Percentiles rank a stretch among this genome's conserved stretches.
phyloP scores from a whole-genome alignment of 2,888 invertebrate genomes.

The Perizoma flavofasciatum region DNA sequence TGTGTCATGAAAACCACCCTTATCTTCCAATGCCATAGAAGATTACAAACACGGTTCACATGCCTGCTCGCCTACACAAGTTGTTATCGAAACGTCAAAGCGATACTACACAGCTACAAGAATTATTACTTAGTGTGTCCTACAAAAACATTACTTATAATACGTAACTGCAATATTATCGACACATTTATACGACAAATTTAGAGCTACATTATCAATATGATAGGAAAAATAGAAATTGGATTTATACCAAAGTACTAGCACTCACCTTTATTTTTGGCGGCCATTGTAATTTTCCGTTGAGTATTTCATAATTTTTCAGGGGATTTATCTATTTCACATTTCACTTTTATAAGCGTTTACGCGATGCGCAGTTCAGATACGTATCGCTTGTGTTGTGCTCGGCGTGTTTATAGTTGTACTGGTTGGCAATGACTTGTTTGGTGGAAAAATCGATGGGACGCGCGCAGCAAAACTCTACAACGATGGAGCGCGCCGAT shows the following conservation, averaged over 20 bases:
- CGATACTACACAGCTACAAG: slow-evolving; percentile 44
- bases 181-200: slow-evolving; percentile 42
- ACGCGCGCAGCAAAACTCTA: slow-evolving; percentile 62
- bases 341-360: slow-evolving; percentile 47
- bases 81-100: slow-evolving; percentile 66
- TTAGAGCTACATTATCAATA: slow-evolving; percentile 18
- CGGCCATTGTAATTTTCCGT: slow-evolving; percentile 66
- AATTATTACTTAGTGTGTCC: slow-evolving; percentile 46
- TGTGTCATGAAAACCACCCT: slow-evolving; percentile 47
- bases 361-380: slow-evolving; percentile 44
- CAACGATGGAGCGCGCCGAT: slow-evolving; percentile 18
- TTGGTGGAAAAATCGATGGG: slow-evolving; percentile 78
- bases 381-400: slow-evolving; percentile 50
- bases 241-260: slow-evolving; percentile 22
- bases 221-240: slow-evolving; percentile 18
- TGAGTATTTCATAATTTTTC: slow-evolving; percentile 66
- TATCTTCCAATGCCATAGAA: slow-evolving; percentile 60
- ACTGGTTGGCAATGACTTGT: slow-evolving; percentile 70
- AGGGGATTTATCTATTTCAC: slow-evolving; percentile 56
- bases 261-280: slow-evolving; percentile 74
- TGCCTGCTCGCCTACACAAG: slow-evolving; percentile 70
- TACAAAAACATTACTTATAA: slow-evolving; percentile 43
- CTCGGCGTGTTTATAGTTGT: slow-evolving; percentile 71
- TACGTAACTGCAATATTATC: slow-evolving; percentile 29
- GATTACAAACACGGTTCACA: slow-evolving; percentile 67